Base-by-base conservation (phyloP, 1,140 invertebrate species). In the Rhyacophila brunnea region DNA sequence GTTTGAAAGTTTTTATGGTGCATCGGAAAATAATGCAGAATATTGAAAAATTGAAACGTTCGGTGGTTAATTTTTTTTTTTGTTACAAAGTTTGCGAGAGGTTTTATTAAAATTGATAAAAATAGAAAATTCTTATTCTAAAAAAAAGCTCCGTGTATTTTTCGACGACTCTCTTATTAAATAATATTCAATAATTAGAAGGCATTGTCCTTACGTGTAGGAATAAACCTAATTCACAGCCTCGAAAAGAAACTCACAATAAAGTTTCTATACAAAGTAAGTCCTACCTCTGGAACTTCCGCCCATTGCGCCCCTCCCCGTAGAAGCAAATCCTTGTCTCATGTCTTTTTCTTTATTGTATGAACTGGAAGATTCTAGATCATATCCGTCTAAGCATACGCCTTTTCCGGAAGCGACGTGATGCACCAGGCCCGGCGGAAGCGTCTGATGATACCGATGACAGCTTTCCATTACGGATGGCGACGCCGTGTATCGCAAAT, bases 181-280 rank as follows among this genome's bases (percentile, higher is more conserved):
- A 19, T 45, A n/a, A 6, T 19, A 15, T 19, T 17, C 43, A 45
- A 11, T n/a, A n/a, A n/a, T 48, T 15, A 20, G 42, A 62, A 62
- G 60, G 60, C 60, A 57, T 62, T 47, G 48, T 48, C 52, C 56
- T 58, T 56, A 62, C 42, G 15, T 61, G 20, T 56, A 56, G 42
- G 32, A 38, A 17, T 10, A 38, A 62, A 46, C 43, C 60, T 64
- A 64, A 35, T 55, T 64, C 61, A 64, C 61, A 64, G 61, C 56
- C 61, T 35, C 23, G 11, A 36, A 52, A 52, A 28, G 46, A 28
- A 20, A 42, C 23, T 44, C 23, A 20, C 14, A 43, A 32, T 28
- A 11, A 11, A 47, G 15, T 35, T 35, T 28, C 47, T 64, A 64
- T 13, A 64, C 61, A 43, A 64, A 64, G 36, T 64, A 64, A 36